Evolutionary conservation across 2,888 invertebrate species (phyloP).

Genomic region (Parnassius orleans): DNA sequence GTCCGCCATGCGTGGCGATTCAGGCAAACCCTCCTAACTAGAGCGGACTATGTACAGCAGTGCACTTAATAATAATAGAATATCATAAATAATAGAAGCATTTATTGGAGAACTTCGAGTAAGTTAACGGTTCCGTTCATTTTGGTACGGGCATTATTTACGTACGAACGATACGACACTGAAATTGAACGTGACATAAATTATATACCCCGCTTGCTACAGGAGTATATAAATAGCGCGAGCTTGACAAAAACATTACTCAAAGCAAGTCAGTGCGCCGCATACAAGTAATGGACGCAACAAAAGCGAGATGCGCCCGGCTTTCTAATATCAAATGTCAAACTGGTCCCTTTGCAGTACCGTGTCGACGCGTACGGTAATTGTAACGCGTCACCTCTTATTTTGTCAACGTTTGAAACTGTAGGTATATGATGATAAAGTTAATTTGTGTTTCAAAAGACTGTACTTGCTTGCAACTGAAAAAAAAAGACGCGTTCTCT

Average conservation of each 20-base stretch:
- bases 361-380: conserved; percentile 17
- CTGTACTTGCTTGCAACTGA: too few species aligned
- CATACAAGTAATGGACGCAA: conserved; percentile 21
- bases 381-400: conserved; percentile 15
- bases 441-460: too few species aligned
- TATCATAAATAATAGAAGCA: too few species aligned
- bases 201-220: not conserved
- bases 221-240: not conserved
- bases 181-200: conserved; percentile 1
- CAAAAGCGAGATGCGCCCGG: conserved; percentile 24
- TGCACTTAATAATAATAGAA: too few species aligned
- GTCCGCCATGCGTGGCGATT: too few species aligned
- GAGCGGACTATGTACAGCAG: too few species aligned
- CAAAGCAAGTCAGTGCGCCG: conserved; percentile 11
- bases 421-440: not conserved
- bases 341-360: conserved; percentile 19
- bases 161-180: not conserved
- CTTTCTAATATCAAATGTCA: conserved; percentile 28
- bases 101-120: too few species aligned
- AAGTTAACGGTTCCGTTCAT: too few species aligned
- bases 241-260: conserved; percentile 16
- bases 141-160: too few species aligned
- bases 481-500: too few species aligned
- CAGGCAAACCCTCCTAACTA: too few species aligned
- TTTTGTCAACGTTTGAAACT: conserved; percentile 22